Evolutionary conservation across 1,140 invertebrate genomes (phyloP).

Genomic region (Globodera rostochiensis): DNA sequence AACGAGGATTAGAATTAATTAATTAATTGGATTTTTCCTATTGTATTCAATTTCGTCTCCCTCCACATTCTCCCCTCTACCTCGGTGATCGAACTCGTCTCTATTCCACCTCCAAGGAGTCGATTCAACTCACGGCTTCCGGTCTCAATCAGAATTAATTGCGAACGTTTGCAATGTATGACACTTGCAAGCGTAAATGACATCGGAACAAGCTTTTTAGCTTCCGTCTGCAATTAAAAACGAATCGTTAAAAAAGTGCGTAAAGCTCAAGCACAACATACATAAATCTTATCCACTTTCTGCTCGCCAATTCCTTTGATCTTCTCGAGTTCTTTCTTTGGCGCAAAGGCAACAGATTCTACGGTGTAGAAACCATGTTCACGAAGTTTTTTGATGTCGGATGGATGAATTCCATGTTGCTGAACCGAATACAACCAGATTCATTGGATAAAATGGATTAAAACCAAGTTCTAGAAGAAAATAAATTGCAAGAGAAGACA

Average conservation of each 20-base stretch:
- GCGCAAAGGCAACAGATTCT: constrained; percentile 89
- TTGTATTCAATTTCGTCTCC: neutral
- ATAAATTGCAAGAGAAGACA: too few species aligned
- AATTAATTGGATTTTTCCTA: neutral
- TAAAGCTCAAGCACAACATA: constrained; percentile 60
- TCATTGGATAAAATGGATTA: neutral
- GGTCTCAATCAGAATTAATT: constrained; percentile 77
- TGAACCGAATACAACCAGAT: constrained; percentile 30
- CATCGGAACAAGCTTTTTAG: constrained; percentile 89
- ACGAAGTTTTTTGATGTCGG: constrained; percentile 89
- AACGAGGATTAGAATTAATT: neutral
- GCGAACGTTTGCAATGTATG: constrained; percentile 87
- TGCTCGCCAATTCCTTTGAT: constrained; percentile 97
- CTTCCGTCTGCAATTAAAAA: constrained; percentile 73
- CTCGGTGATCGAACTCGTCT: constrained; percentile 98
- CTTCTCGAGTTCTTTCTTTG: constrained; percentile 83
- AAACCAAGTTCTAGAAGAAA: too few species aligned
- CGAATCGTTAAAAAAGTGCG: neutral
- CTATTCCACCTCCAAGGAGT: constrained; percentile 86
- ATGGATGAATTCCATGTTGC: constrained; percentile 61
- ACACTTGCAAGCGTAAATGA: constrained; percentile 96
- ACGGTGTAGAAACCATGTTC: constrained; percentile 92
- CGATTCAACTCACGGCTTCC: constrained; percentile 88
- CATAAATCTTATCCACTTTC: constrained; percentile 92
- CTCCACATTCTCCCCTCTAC: constrained; percentile 33